A percentile compares a stretch with the other conserved stretches of the same genome.
phyloP scores from a whole-genome alignment of 2,113 vertebrate species.

The Gavia stellata region DNA sequence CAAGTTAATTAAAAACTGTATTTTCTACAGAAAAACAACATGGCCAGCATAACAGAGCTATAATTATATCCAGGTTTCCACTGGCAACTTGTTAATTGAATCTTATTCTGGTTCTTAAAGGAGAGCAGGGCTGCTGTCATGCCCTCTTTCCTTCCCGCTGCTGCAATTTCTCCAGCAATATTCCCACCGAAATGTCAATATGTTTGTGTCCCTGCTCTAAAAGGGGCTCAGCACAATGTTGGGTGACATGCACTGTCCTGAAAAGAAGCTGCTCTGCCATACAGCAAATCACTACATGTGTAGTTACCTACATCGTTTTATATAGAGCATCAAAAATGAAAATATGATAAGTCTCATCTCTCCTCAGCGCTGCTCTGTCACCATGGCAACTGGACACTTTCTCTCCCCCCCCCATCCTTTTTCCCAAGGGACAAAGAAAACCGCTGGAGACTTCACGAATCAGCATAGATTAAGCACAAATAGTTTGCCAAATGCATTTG shows the following conservation, averaged over 20 bases:
- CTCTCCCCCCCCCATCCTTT: background rate
- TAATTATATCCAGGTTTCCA: conserved; percentile 60
- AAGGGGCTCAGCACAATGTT: background rate
- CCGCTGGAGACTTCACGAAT: conserved; percentile 56
- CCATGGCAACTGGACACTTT: conserved; percentile 62
- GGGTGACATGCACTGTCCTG: background rate
- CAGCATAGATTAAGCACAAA: conserved; percentile 50
- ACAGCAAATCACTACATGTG: conserved; percentile 1
- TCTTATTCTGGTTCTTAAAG: conserved; percentile 28
- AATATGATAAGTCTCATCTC: conserved; percentile 29
- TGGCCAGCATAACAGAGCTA: conserved; percentile 37
- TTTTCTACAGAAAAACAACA: conserved; percentile 55
- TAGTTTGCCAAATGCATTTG: conserved; percentile 18
- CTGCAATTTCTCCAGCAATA: background rate
- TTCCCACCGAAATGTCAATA: background rate
- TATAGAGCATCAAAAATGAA: conserved; percentile 61
- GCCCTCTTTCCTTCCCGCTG: background rate
- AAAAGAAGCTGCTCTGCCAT: background rate
- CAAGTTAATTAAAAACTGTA: conserved; percentile 56
- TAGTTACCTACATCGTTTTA: conserved; percentile 55
- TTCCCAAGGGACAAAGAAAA: conserved; percentile 64
- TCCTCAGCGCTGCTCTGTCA: conserved; percentile 31
- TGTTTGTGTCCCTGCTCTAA: background rate
- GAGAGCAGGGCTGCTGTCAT: conserved; percentile 29
- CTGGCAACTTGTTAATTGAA: conserved; percentile 63